These are phyloP conservation scores for Trachelus troglodyta DNA, from an alignment of 2,888 invertebrate species.

Conservation along the genomic window DNA sequence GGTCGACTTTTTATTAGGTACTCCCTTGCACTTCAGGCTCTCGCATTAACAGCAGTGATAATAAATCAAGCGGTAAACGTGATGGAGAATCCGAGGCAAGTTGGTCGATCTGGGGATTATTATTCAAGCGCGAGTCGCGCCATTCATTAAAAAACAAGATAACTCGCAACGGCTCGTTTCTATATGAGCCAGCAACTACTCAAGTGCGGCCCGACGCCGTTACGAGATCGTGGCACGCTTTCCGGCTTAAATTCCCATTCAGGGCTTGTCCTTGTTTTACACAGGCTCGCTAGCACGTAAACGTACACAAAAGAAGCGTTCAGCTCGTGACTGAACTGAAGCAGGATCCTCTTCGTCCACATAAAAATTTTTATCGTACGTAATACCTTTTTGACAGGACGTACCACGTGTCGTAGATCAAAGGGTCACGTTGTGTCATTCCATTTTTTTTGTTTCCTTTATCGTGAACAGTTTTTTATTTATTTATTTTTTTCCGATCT, in stretches of 20 bases:
- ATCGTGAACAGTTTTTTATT: too few species aligned
- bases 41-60: too few species aligned
- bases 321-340: constrained; percentile 22
- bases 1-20: too few species aligned
- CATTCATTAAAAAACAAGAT: constrained; percentile 5
- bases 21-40: too few species aligned
- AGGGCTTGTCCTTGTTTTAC: constrained; percentile 1
- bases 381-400: too few species aligned
- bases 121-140: constrained; percentile 29
- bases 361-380: not conserved
- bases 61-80: constrained; percentile 36
- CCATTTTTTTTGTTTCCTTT: too few species aligned
- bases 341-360: not conserved
- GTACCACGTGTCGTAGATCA: too few species aligned
- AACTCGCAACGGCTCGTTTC: not conserved
- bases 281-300: constrained; percentile 1
- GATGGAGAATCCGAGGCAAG: constrained; percentile 28
- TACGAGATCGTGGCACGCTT: constrained; percentile 5
- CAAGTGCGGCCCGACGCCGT: not conserved
- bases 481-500: too few species aligned
- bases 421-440: too few species aligned
- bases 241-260: constrained; percentile 13
- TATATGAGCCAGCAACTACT: not conserved
- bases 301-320: constrained; percentile 15
- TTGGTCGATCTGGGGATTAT: constrained; percentile 37